Base-by-base conservation (phyloP, 2,888 invertebrate genomes). In the Erpobdella octoculata region DNA sequence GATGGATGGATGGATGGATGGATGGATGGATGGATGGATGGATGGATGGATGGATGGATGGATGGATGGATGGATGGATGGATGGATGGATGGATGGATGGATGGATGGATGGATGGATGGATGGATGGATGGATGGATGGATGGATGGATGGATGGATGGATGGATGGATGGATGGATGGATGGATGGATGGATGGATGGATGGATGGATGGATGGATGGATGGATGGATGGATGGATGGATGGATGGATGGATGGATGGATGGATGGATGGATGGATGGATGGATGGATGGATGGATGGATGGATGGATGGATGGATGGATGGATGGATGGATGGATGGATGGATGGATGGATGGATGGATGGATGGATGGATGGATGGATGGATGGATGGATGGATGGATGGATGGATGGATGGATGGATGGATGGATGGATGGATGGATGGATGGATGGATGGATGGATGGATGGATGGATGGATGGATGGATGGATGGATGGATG, bases 171-270 rank as follows among this genome's bases (percentile, higher is more conserved):
- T 9, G 58, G 58, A 58, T 58, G 58, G 58, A 58, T 9, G 58
- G 58, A 58, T 58, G 58, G 58, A 58, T 9, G 58, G 58, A 58
- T 58, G 58, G 58, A 58, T 9, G 58, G 58, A 58, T 58, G 58
- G 36, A 66, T 66, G 66, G 8, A 38, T 66, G 66, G 21, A 38
- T 46, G 46, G 21, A 67, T 67, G 67, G 58, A 28, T 58, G 28
- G 8, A n/a, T 41, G 46, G 46, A 12, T 41, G 46, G 46, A 18
- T 41, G 18, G 18, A 18, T 41, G 46, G 18, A n/a, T 58, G 58
- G 9, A n/a, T 58, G 58, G 9, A n/a, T 58, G 9, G 9, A n/a
- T 58, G 58, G 58, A 12, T n/a, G 21, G 8, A 8, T 12, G 58
- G 9, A n/a, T 58, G 21, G 58, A 58, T 58, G 28, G n/a, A 9